Evolutionary conservation across 2,113 vertebrate genomes (phyloP).

Genomic region (Seriola rivoliana): DNA sequence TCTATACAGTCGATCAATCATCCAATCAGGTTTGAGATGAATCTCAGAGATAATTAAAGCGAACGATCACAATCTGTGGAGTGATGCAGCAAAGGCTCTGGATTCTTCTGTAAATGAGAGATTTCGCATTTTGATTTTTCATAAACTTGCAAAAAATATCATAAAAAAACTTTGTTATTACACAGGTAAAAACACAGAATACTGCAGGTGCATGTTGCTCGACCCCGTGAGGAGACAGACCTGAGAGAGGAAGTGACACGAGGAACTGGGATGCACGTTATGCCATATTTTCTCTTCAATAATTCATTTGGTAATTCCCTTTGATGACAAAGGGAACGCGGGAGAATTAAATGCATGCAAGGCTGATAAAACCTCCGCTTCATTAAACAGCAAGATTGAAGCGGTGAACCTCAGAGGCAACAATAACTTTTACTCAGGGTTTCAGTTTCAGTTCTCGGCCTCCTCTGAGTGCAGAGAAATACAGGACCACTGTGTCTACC

Average conservation of each 20-base stretch:
- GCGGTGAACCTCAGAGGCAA: constrained; percentile 51
- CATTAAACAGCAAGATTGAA: constrained; percentile 58
- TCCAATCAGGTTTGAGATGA: too few relatives aligned
- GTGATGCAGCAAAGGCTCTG: too few relatives aligned
- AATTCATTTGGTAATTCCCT: constrained; percentile 58
- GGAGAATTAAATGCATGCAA: constrained; percentile 30
- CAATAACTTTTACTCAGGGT: constrained; percentile 40
- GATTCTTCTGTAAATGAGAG: too few relatives aligned
- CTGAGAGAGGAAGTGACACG: background rate
- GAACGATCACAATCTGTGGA: too few relatives aligned
- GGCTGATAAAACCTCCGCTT: constrained; percentile 51
- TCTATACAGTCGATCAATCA: too few relatives aligned
- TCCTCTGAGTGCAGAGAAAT: constrained; percentile 37
- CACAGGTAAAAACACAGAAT: background rate
- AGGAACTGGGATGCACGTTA: background rate
- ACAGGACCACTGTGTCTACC: constrained; percentile 17
- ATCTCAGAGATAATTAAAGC: too few relatives aligned
- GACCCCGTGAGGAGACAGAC: background rate
- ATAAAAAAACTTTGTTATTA: too few relatives aligned
- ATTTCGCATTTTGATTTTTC: too few relatives aligned
- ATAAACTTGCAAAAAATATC: too few relatives aligned
- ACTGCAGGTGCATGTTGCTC: background rate
- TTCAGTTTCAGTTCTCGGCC: constrained; percentile 8
- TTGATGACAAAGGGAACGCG: constrained; percentile 60
- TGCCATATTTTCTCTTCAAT: constrained; percentile 34